Base-by-base conservation (phyloP, 2,113 vertebrate species). In the Phrynosoma blainvillii region DNA sequence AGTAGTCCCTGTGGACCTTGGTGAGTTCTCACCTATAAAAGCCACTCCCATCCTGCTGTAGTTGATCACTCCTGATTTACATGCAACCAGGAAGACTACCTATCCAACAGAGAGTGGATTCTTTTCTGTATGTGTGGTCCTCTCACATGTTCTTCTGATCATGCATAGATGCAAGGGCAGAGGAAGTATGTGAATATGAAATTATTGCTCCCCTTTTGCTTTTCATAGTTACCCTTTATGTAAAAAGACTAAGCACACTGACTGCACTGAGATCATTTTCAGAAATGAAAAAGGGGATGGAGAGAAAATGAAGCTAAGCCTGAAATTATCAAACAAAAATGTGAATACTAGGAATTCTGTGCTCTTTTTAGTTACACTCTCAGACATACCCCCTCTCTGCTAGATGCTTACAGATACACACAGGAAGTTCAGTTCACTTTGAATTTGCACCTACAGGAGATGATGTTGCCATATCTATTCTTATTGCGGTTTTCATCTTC, bases 401-500 rank as follows among this genome's bases (percentile, higher is more conserved):
- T 88, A 89, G 83, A 89, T 79, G 71, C 81, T 42, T 1, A 68
- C 0, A 27, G 87, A 90, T 62, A 3, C 76, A 80, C 0, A 30
- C 32, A 93, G 92, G 66, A 84, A 86, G 89, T 71, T 47, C 80
- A 86, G 77, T 89, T 83, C 6, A 85, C 88, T 93, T 89, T 40
- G 93, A 94, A 92, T 95, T 92, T 93, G 94, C 95, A 98, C 99
- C 97, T 98, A 99, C 99, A 99, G 97, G 99, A 99, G 93, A 99
- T 99, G 96, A 99, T 99, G 96, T 99, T 99, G 47, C 99, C 99
- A 0, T 99, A 99, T 97, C 99, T 98, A 93, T 99, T 99, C 97
- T 99, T 99, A 93, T 98, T 99, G 94, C 98, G 98, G 93, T 99
- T 99, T 93, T 98, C 98, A 0, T 99, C 98, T 90, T 99, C 99